A percentile compares a stretch with the other conserved stretches of the same genome.
Conservation (phyloP, 2,797 vertebrate species). For the Garrulus glandarius region DNA sequence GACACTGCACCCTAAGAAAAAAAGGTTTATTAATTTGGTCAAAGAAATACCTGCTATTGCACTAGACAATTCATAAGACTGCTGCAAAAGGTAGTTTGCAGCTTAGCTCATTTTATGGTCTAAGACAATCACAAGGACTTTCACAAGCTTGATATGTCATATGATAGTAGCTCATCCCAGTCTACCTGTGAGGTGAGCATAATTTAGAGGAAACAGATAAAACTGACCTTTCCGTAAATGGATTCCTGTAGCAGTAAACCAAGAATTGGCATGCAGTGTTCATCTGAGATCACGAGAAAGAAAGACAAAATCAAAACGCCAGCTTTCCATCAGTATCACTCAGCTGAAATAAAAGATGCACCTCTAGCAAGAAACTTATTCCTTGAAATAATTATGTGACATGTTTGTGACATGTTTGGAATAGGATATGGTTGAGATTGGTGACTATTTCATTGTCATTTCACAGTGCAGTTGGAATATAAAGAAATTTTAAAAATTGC, state of each 20-base stretch:
- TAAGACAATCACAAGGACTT: neutral
- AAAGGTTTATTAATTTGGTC: neutral
- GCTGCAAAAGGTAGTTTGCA: neutral
- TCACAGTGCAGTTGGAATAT: neutral
- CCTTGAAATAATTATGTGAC: neutral
- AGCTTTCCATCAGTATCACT: rapidly evolving
- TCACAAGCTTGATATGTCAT: rapidly evolving
- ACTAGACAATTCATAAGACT: neutral
- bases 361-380: neutral
- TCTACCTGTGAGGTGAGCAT: neutral
- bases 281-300: neutral
- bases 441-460: neutral
- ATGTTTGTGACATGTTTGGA: neutral
- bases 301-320: neutral
- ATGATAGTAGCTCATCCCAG: neutral
- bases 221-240: neutral
- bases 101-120: neutral
- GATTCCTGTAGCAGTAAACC: neutral
- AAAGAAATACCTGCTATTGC: neutral
- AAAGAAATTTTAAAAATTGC: neutral
- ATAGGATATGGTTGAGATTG: neutral
- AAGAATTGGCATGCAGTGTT: neutral
- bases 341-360: neutral
- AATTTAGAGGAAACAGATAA: neutral
- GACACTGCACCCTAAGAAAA: neutral